A percentile compares a stretch with the other conserved stretches of the same genome.
These are phyloP conservation scores for Drosophila rufa DNA, from an alignment of 1,140 invertebrate genomes.

Conservation along the genomic window DNA sequence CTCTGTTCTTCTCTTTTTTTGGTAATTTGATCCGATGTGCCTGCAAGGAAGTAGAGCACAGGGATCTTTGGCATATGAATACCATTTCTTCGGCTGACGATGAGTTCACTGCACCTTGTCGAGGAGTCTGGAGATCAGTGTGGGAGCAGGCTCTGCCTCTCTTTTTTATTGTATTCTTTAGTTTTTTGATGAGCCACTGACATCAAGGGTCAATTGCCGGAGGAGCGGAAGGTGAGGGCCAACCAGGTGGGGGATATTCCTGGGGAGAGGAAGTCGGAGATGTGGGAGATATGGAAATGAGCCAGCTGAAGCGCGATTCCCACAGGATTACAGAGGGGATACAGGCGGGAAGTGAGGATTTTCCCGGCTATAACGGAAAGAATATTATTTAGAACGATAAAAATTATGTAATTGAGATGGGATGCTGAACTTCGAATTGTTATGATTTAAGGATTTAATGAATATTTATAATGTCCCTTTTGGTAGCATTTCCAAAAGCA, in stretches of 20 bases:
- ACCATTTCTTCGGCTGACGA: conserved; percentile 52
- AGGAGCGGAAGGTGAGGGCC: conserved; percentile 32
- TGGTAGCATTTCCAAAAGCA: too few relatives aligned
- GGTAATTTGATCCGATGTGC: conserved; percentile 69
- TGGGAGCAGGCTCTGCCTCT: conserved; percentile 31
- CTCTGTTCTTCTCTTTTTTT: conserved; percentile 30
- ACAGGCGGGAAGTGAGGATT: neutral
- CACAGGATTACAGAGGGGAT: conserved; percentile 28
- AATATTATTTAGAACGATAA: conserved; percentile 10
- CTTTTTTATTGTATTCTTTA: conserved; percentile 23
- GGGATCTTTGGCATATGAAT: conserved; percentile 70
- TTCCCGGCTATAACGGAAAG: neutral
- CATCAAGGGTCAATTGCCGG: conserved; percentile 44
- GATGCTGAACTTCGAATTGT: neutral
- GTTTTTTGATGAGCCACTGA: conserved; percentile 45
- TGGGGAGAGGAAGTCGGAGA: conserved; percentile 30
- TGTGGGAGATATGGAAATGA: conserved; percentile 44
- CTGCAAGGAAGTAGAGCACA: conserved; percentile 67
- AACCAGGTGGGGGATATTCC: conserved; percentile 33
- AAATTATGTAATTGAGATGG: conserved; percentile 19
- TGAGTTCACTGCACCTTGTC: conserved; percentile 54
- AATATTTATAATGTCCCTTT: too few relatives aligned
- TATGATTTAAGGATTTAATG: neutral
- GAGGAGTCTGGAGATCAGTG: conserved; percentile 15
- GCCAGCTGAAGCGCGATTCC: conserved; percentile 21